These are phyloP conservation scores for Marcusenius ussheri DNA, from an alignment of 2,113 vertebrate genomes.

Conservation along the genomic window DNA sequence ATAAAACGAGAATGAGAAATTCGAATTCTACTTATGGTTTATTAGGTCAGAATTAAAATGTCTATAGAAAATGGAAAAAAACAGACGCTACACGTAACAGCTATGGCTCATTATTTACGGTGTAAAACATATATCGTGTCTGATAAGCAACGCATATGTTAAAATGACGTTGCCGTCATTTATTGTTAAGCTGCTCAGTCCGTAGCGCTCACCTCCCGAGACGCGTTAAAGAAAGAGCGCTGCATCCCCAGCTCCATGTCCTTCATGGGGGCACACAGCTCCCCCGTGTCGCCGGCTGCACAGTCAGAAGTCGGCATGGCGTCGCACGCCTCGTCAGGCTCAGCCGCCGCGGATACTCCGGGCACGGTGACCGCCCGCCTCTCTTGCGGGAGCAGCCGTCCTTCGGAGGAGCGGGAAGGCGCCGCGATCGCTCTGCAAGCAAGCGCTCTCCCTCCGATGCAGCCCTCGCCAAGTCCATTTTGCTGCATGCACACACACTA, in stretches of 20 bases:
- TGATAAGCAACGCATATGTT: neutral
- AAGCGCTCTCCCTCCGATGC: neutral
- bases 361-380: neutral
- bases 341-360: neutral
- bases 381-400: neutral
- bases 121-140: neutral
- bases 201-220: neutral
- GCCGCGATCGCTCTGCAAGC: neutral
- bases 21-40: neutral
- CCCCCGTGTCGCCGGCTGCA: neutral
- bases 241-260: neutral
- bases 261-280: neutral
- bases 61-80: neutral
- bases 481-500: conserved; percentile 14
- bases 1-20: neutral
- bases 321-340: neutral
- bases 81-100: neutral
- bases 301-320: neutral
- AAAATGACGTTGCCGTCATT: neutral
- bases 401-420: neutral
- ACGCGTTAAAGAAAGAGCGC: neutral
- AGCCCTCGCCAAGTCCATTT: neutral
- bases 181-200: neutral
- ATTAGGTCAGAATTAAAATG: neutral
- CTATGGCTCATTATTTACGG: neutral